Evolutionary conservation across 2,113 vertebrate genomes (phyloP), one percentile per base, ranked within the genome.

Genomic region (Erinaceus europaeus): DNA sequence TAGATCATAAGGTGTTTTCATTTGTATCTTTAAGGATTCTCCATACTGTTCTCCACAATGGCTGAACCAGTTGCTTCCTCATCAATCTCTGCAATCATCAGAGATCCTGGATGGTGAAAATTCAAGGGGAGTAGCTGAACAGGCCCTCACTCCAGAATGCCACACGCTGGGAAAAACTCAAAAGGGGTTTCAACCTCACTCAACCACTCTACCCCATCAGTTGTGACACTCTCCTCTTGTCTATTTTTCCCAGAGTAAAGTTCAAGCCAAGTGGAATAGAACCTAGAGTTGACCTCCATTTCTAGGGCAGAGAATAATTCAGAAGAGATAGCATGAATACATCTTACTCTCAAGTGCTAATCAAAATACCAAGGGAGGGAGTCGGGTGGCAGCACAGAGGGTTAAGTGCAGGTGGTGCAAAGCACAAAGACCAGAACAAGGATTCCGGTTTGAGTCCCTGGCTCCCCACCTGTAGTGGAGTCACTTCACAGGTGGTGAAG

Each of bases 301-400:
- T 96, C 97, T 97, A 95, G 94, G 91, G 92, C 96, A 79, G 95
- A 98, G 97, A 98, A 98, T 98, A 98, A 98, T 98, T 98, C 97
- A 98, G 91, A 93, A 94, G 96, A 95, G 97, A 96, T 97, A 95
- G 97, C 96, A 91, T 97, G 95, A 96, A 95, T 95, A 98, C 98
- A 97, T 98, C 97, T 98, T 97, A 97, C 97, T 97, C 95, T 95
- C 96, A 97, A 97, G 97, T 97, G 98, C 97, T 97, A 97, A 97
- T 98, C 97, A 97, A 98, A 98, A 98, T 98, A 98, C 97, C 98
- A 98, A 98, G 98, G 98, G 98, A 98, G 98, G n/a, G n/a, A n/a
- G n/a, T n/a, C n/a, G n/a, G n/a, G n/a, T n/a, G n/a, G n/a, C n/a
- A n/a, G n/a, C n/a, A n/a, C n/a, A n/a, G n/a, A n/a, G n/a, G n/a